Base-by-base conservation (phyloP, 2,113 vertebrate genomes). In the Australoheros scitulus region DNA sequence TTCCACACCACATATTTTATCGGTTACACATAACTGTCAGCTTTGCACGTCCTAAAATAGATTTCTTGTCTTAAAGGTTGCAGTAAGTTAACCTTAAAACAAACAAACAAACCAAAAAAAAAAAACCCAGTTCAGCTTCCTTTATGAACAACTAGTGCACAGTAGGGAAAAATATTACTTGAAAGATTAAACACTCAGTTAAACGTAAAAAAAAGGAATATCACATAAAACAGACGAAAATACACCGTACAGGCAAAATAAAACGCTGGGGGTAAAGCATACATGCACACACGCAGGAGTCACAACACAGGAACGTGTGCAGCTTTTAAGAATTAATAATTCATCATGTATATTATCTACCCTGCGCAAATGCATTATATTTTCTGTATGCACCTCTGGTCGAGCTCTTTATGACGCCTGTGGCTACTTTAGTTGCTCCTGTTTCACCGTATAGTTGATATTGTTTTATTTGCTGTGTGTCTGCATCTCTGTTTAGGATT, bases 391-490 rank as follows among this genome's bases (percentile, higher is more conserved):
- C 4, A 52, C 50, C 47, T 72, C 56, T 80, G 58, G 82, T 76
- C 77, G 74, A 56, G 61, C 24, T 85, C 55, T 52, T 50, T 24
- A 34, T 65, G 82, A 82, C 82, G 76, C 50, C 52, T 41, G 36
- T 64, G 61, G 29, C 81, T 80, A 70, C 68, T 70, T 59, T 32
- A 8, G 41, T 79, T 84, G 29, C 63, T 52, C 11, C 38, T 20
- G 3, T 24, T 75, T 18, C 34, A 6, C n/a, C 38, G 17, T 26
- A 32, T 65, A 65, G 24, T 76, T 50, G 61, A 22, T 59, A 52
- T 43, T 29, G 26, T 52, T 24, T 63, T 61, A 65, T 85, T 83
- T 76, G 43, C 63, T 72, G 76, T 50, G 76, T 72, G 34, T 26
- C 50, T 85, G 81, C 32, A 72, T 7, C 26, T 50, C 50, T 76